Base-by-base conservation (phyloP, 2,797 vertebrate genomes). In the Alcedo quadribrachys region DNA sequence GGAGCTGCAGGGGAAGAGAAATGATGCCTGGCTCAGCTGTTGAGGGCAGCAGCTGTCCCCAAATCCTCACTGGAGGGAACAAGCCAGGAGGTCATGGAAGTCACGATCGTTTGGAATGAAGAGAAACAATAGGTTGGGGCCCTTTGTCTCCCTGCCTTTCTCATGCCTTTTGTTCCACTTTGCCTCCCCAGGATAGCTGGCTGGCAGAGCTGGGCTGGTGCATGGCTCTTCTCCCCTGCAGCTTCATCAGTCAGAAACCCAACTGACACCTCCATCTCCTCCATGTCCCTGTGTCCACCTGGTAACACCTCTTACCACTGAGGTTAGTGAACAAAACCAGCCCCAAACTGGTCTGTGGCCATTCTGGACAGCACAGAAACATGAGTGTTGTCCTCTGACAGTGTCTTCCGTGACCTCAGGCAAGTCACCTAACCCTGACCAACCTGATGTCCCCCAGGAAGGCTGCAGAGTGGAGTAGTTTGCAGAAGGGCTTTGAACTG, bases 51-150 rank as follows among this genome's bases (percentile, higher is more conserved):
- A 95, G 96, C 95, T 97, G 96, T 79, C 78, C 94, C 19, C 9
- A 92, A 91, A 93, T 74, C 67, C 90, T 87, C 90, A 54, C 3
- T 65, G 77, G 27, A 91, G 61, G 70, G 86, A 87, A 22, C 3
- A 30, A 87, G 89, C 76, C 91, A 68, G 78, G 89, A 94, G 96
- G 95, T 93, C 94, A 94, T 20, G 42, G 87, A 75, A 97, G 94
- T 90, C 95, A 87, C 4, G 20, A 87, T 81, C 85, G 95, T 92
- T 93, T 89, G 85, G 78, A 91, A 93, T 42, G 67, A 81, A 78
- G 88, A 71, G 65, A 87, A 94, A 97, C 94, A 97, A 96, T 95
- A 89, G 96, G 53, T 37, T 65, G 94, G 84, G 92, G 90, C 88
- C 93, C 91, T 73, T 42, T 28, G 66, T 81, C 90, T 82, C 68